Conservation (phyloP, 2,797 vertebrate species). For the Dicrostonyx torquatus region DNA sequence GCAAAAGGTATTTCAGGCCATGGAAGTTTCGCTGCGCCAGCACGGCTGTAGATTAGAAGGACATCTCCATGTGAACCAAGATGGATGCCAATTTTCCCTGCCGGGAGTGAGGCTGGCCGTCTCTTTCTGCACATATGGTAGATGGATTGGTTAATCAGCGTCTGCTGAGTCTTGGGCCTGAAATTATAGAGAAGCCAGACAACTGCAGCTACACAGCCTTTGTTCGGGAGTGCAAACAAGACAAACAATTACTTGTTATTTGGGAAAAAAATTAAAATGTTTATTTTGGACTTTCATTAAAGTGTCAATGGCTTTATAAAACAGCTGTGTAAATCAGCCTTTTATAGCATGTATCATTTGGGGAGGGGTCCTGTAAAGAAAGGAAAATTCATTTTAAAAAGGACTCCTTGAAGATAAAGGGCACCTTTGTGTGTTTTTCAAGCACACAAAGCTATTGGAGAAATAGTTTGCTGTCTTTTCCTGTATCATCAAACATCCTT, state of each 20-base stretch:
- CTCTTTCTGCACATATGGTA: slow-evolving; percentile 94
- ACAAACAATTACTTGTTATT: slow-evolving; percentile 86
- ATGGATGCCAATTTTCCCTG: slow-evolving; percentile 88
- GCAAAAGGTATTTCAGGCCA: slow-evolving; percentile 83
- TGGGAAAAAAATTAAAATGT: slow-evolving; percentile 78
- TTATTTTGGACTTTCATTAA: slow-evolving; percentile 82
- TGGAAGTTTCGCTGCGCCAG: slow-evolving; percentile 70
- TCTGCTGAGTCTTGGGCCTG: slow-evolving; percentile 88
- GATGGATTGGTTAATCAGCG: slow-evolving; percentile 92
- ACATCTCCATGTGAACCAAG: slow-evolving; percentile 80
- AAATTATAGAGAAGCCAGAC: slow-evolving; percentile 87
- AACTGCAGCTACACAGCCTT: slow-evolving; percentile 83
- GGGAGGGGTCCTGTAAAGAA: slow-evolving; percentile 7
- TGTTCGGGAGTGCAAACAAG: slow-evolving; percentile 84
- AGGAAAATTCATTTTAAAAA: slow-evolving; percentile 47
- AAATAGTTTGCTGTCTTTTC: slow-evolving; percentile 38
- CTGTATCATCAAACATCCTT: slow-evolving; percentile 8
- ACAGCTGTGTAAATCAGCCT: slow-evolving; percentile 79
- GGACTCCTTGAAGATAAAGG: slow-evolving; percentile 46
- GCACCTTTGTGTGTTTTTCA: slow-evolving; percentile 48
- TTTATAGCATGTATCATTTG: slow-evolving; percentile 72
- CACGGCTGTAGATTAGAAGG: slow-evolving; percentile 77
- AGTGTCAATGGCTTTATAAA: slow-evolving; percentile 80
- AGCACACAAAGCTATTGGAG: neutral
- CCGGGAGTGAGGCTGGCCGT: slow-evolving; percentile 88